A percentile compares a stretch with the other conserved stretches of the same genome.
phyloP scores from a whole-genome alignment of 2,888 invertebrate genomes.

The Nebria salina region DNA sequence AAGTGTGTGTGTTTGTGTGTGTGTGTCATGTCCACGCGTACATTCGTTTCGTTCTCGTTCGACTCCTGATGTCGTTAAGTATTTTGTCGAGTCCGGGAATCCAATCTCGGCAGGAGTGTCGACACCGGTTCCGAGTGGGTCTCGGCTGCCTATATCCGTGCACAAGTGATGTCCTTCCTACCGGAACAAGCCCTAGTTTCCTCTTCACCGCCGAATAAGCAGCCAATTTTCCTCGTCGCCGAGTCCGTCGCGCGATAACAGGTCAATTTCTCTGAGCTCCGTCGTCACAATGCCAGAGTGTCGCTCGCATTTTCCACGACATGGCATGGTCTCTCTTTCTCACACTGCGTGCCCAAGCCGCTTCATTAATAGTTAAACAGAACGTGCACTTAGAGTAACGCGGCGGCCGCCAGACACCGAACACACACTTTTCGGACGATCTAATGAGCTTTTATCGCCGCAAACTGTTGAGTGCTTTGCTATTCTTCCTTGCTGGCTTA shows the following conservation, averaged over 20 bases:
- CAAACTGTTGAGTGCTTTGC: constrained; percentile 12
- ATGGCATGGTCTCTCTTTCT: not conserved
- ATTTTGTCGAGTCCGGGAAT: constrained; percentile 29
- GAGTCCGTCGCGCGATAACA: constrained; percentile 54
- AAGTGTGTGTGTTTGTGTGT: not conserved
- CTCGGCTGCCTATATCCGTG: constrained; percentile 10
- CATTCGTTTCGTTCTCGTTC: constrained; percentile 13
- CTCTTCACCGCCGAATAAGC: constrained; percentile 53
- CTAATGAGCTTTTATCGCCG: constrained; percentile 19
- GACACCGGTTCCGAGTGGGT: constrained; percentile 17
- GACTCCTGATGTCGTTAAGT: constrained; percentile 22
- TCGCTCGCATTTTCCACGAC: constrained; percentile 6
- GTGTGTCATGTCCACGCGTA: constrained; percentile 21
- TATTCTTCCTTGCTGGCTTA: constrained; percentile 2
- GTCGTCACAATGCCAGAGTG: not conserved
- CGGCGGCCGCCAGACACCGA: not conserved
- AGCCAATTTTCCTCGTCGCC: constrained; percentile 57
- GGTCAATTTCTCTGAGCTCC: constrained; percentile 53
- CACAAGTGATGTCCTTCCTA: constrained; percentile 54
- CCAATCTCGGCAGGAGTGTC: constrained; percentile 32
- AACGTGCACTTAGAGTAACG: constrained; percentile 15
- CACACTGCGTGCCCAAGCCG: not conserved
- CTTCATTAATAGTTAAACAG: constrained; percentile 24
- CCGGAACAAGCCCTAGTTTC: constrained; percentile 51
- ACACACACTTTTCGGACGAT: not conserved